Conservation (phyloP, 2,113 vertebrate genomes). For the Oenanthe melanoleuca region DNA sequence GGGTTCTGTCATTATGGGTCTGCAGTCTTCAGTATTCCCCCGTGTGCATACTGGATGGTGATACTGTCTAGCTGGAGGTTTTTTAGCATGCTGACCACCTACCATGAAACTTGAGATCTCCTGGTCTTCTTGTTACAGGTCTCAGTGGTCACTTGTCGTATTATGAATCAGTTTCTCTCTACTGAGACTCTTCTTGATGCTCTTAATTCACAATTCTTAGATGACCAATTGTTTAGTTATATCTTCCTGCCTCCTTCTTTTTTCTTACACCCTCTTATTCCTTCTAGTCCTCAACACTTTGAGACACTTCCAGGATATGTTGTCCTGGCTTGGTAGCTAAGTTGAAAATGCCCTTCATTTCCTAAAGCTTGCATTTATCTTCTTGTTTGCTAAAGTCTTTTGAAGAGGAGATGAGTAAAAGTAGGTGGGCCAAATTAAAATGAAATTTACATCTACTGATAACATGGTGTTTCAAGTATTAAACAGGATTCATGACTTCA, state of each 20-base stretch:
- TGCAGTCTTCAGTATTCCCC: neutral
- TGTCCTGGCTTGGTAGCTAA: neutral
- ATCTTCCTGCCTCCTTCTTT: neutral
- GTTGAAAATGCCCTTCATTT: neutral
- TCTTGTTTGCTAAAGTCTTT: neutral
- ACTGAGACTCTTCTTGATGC: neutral
- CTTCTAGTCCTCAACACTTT: neutral
- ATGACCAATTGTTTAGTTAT: neutral
- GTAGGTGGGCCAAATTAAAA: neutral
- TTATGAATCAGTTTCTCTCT: neutral
- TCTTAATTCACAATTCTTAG: neutral
- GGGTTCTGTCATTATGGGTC: neutral
- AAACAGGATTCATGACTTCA: neutral
- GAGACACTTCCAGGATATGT: neutral
- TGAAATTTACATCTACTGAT: neutral
- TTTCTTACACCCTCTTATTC: neutral
- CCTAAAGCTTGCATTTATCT: neutral
- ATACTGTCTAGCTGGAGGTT: neutral
- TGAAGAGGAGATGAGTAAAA: neutral
- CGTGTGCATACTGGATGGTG: neutral
- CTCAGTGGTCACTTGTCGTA: neutral
- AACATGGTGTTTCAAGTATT: neutral
- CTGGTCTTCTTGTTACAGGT: neutral
- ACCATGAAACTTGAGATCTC: neutral
- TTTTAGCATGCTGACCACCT: neutral